Conservation (phyloP, 1,140 invertebrate species). For the Zaprionus ghesquierei region DNA sequence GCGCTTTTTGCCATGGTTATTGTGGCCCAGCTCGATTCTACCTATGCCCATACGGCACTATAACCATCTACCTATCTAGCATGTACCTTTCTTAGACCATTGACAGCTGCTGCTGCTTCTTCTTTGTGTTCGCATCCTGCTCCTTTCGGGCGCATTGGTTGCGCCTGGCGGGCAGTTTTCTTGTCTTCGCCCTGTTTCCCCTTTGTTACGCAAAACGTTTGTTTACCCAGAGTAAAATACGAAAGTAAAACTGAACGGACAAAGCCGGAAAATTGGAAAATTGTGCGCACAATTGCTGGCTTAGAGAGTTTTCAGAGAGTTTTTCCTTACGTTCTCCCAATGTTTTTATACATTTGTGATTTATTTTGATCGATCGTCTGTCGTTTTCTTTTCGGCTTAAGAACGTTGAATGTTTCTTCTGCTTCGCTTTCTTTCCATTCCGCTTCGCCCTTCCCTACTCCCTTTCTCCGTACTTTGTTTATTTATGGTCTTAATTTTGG, state of each 20-base stretch:
- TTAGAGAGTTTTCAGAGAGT: conserved; percentile 33
- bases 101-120: conserved; percentile 62
- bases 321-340: conserved; percentile 10
- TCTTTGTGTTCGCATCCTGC: conserved; percentile 24
- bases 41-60: conserved; percentile 25
- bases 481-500: conserved; percentile 70
- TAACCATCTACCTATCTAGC: conserved; percentile 46
- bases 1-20: conserved; percentile 32
- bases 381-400: conserved; percentile 55
- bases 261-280: conserved; percentile 70
- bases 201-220: conserved; percentile 79
- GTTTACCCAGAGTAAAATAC: conserved; percentile 64
- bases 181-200: conserved; percentile 54
- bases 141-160: conserved; percentile 45
- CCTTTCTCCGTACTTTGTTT: conserved; percentile 49
- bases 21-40: conserved; percentile 18
- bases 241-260: conserved; percentile 18
- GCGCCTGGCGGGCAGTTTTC: conserved; percentile 64
- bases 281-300: conserved; percentile 74
- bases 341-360: conserved; percentile 65
- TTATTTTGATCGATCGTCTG: conserved; percentile 76
- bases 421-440: not conserved
- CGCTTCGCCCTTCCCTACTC: not conserved
- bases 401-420: conserved; percentile 19
- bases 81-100: conserved; percentile 31